These are phyloP conservation scores for Camponotus vicinus DNA, from an alignment of 1,140 invertebrate genomes.

Conservation along the genomic window DNA sequence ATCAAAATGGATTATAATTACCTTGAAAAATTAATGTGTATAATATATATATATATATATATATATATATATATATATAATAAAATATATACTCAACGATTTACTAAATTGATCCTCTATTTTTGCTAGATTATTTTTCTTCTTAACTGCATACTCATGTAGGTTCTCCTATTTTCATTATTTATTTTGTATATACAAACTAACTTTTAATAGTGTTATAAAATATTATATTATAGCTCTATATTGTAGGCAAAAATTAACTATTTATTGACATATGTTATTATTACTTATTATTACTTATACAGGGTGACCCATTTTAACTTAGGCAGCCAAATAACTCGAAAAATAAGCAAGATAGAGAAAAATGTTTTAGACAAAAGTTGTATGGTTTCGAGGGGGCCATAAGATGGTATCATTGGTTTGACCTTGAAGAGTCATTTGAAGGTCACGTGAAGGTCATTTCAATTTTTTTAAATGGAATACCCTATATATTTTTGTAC, in stretches of 20 bases:
- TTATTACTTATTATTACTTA: not conserved
- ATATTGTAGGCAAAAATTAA: not conserved
- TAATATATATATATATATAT: constrained; percentile 9
- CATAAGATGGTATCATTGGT: too few species aligned
- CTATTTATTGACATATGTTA: not conserved
- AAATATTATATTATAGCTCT: not conserved
- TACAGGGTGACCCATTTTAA: too few species aligned
- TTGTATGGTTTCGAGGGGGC: too few species aligned
- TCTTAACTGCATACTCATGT: constrained; percentile 47
- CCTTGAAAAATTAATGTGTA: constrained; percentile 21
- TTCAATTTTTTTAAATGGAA: too few species aligned
- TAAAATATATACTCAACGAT: constrained; percentile 40
- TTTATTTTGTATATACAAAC: constrained; percentile 12
- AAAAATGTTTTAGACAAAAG: too few species aligned
- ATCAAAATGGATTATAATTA: constrained; percentile 17
- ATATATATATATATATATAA: constrained; percentile 23
- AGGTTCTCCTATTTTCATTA: not conserved
- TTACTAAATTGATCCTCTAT: constrained; percentile 5
- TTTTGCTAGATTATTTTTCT: not conserved
- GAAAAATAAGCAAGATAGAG: too few species aligned
- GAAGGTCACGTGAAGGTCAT: too few species aligned
- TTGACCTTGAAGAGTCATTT: too few species aligned
- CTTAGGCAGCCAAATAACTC: too few species aligned
- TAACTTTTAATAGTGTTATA: not conserved
- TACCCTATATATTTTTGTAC: too few species aligned